phyloP scores from a whole-genome alignment of 2,113 vertebrate species.

The Pseudorectes ferrugineus region DNA sequence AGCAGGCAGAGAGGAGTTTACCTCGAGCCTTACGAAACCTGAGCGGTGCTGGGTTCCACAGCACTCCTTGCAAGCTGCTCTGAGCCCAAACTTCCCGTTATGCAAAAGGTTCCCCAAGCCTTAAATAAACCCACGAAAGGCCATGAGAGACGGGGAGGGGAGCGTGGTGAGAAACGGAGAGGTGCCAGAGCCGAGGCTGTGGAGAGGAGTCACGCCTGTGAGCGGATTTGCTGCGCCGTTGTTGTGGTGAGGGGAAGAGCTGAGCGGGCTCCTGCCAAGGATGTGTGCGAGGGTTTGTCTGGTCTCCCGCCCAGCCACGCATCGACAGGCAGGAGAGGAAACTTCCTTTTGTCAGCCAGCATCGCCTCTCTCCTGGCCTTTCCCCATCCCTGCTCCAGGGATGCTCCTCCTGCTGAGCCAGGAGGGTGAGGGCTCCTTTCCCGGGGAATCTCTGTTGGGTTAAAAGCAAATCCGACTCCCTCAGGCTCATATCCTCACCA shows the following conservation, averaged over 20 bases:
- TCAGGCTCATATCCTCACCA: neutral
- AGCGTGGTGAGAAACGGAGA: neutral
- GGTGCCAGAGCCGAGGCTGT: neutral
- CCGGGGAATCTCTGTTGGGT: neutral
- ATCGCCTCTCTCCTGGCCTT: neutral
- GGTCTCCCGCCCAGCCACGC: neutral
- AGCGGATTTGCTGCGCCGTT: neutral
- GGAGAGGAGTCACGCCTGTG: neutral
- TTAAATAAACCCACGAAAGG: conserved; percentile 13
- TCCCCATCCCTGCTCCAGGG: neutral
- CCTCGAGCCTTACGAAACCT: neutral
- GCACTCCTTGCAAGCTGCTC: neutral
- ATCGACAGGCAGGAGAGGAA: neutral
- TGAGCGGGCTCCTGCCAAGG: neutral
- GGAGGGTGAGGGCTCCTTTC: neutral
- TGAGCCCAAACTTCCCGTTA: neutral
- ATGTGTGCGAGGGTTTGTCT: neutral
- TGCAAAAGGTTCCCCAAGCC: neutral
- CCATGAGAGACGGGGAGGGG: neutral
- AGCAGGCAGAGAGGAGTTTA: neutral
- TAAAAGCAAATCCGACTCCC: neutral
- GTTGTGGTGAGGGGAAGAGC: neutral
- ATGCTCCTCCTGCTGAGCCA: neutral
- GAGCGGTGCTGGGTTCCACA: neutral
- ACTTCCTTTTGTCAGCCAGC: neutral